Evolutionary conservation across 2,113 vertebrate genomes (phyloP).

Genomic region (Apodemus sylvaticus): DNA sequence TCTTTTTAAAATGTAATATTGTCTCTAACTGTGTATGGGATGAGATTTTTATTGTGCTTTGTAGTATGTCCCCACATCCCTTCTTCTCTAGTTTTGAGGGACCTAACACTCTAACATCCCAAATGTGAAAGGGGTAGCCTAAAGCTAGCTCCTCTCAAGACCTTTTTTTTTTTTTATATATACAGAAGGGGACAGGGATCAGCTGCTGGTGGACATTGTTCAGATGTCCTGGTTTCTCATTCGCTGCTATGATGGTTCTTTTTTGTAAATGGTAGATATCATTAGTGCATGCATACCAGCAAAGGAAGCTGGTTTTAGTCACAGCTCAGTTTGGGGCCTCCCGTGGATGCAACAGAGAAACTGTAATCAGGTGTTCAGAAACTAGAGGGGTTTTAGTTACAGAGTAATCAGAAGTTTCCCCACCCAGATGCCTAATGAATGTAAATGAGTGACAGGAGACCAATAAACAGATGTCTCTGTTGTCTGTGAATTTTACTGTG

Average conservation of each 20-base stretch:
- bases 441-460: slow-evolving; percentile 56
- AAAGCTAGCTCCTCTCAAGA: not conserved
- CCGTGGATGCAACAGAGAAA: not conserved
- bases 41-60: not conserved
- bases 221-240: not conserved
- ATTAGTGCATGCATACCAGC: not conserved
- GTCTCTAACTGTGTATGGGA: not conserved
- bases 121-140: not conserved
- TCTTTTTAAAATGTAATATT: not conserved
- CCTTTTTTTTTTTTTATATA: too few species aligned
- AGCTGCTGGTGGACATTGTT: not conserved
- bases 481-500: slow-evolving; percentile 64
- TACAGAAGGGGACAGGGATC: not conserved
- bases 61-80: not conserved
- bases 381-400: slow-evolving; percentile 11
- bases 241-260: not conserved
- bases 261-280: not conserved
- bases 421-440: slow-evolving; percentile 67
- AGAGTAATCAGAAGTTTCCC: slow-evolving; percentile 37
- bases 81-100: not conserved
- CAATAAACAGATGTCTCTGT: slow-evolving; percentile 74
- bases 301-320: slow-evolving; percentile 48
- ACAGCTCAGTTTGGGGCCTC: slow-evolving; percentile 11
- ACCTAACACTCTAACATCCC: not conserved
- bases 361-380: slow-evolving; percentile 46